Conservation (phyloP, 1,140 invertebrate genomes). For the Lutraria rhynchaena region DNA sequence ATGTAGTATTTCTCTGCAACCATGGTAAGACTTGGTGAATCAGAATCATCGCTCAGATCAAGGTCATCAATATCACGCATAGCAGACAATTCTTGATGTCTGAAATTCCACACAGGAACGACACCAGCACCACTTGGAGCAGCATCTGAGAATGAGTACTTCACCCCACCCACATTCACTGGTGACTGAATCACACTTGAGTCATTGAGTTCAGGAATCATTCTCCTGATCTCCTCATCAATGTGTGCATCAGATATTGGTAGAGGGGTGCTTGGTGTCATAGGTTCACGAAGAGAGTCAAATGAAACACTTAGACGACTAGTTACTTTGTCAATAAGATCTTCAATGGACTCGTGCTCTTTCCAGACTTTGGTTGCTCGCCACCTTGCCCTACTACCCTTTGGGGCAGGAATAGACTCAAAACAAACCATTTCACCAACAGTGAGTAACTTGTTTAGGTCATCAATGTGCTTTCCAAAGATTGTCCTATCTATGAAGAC, state of each 20-base stretch:
- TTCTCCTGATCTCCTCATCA: slow-evolving; percentile 77
- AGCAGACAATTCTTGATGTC: slow-evolving; percentile 75
- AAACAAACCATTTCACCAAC: slow-evolving; percentile 81
- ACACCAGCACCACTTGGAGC: slow-evolving; percentile 80
- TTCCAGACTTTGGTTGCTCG: slow-evolving; percentile 82
- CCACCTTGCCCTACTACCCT: slow-evolving; percentile 81
- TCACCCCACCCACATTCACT: slow-evolving; percentile 74
- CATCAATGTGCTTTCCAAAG: slow-evolving; percentile 80
- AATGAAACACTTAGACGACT: slow-evolving; percentile 72
- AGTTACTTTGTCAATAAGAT: slow-evolving; percentile 77
- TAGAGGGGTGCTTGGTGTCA: slow-evolving; percentile 65
- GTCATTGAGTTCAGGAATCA: slow-evolving; percentile 78
- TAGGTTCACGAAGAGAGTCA: slow-evolving; percentile 66
- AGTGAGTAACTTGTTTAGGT: slow-evolving; percentile 80
- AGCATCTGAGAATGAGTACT: slow-evolving; percentile 79
- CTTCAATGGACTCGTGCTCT: slow-evolving; percentile 79
- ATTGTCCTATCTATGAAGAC: slow-evolving; percentile 83
- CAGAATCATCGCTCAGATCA: slow-evolving; percentile 75
- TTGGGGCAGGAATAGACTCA: slow-evolving; percentile 82
- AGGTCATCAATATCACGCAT: slow-evolving; percentile 77
- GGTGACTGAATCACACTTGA: slow-evolving; percentile 71
- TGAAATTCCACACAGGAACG: slow-evolving; percentile 81
- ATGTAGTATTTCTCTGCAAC: slow-evolving; percentile 81
- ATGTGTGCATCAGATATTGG: slow-evolving; percentile 69
- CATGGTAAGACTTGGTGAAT: slow-evolving; percentile 76